A percentile compares a stretch with the other conserved stretches of the same genome.
These are phyloP conservation scores for Phyllopteryx taeniolatus DNA, from an alignment of 2,113 vertebrate genomes.

Conservation along the genomic window DNA sequence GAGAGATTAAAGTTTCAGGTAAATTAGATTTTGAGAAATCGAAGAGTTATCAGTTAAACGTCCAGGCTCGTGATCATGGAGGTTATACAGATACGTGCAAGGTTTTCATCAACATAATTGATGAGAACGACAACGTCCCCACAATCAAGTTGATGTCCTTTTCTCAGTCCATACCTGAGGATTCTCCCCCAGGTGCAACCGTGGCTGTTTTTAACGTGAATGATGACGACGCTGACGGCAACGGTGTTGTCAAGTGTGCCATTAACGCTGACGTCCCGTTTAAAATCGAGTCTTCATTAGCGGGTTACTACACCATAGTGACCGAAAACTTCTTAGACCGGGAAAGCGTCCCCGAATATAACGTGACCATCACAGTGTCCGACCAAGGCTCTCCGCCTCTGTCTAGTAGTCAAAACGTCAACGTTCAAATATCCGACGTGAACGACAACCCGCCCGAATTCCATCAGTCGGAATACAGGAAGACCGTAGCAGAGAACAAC, in stretches of 20 bases:
- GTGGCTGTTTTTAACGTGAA: slow-evolving; percentile 65
- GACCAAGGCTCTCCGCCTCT: slow-evolving; percentile 38
- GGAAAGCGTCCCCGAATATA: slow-evolving; percentile 25
- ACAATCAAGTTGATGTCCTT: slow-evolving; percentile 66
- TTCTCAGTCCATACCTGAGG: slow-evolving; percentile 59
- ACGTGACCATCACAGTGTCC: slow-evolving; percentile 24
- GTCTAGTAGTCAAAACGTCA: slow-evolving; percentile 10
- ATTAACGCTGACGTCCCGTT: slow-evolving; percentile 15
- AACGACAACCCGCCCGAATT: slow-evolving; percentile 54
- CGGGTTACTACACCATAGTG: slow-evolving; percentile 17
- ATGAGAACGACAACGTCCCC: slow-evolving; percentile 71
- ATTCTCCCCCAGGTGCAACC: slow-evolving; percentile 62
- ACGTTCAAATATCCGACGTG: slow-evolving; percentile 43
- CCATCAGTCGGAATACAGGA: slow-evolving; percentile 12
- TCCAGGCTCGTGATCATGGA: slow-evolving; percentile 64
- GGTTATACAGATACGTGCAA: slow-evolving; percentile 54
- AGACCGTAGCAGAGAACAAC: slow-evolving; percentile 45
- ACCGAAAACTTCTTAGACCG: slow-evolving; percentile 19
- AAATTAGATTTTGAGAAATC: slow-evolving; percentile 63
- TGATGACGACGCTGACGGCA: slow-evolving; percentile 62
- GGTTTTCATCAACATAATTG: slow-evolving; percentile 61
- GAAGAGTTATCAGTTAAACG: slow-evolving; percentile 42
- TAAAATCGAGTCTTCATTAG: slow-evolving; percentile 22
- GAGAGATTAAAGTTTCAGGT: slow-evolving; percentile 56
- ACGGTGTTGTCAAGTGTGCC: slow-evolving; percentile 18